These are phyloP conservation scores for Carettochelys insculpta DNA, from an alignment of 2,113 vertebrate species.

Conservation along the genomic window DNA sequence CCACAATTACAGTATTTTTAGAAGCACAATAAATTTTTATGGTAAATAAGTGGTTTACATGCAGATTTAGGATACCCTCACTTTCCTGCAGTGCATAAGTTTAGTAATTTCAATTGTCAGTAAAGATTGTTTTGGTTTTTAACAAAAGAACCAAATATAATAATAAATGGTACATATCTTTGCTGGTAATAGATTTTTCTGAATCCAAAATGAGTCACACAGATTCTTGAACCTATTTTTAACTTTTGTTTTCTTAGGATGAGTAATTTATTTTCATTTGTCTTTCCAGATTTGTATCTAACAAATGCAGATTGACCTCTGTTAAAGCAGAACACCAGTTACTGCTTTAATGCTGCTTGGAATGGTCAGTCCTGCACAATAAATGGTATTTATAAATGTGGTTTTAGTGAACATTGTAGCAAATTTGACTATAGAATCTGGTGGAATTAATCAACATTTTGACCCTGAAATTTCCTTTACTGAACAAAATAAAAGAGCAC, in stretches of 20 bases:
- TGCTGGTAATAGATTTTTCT: conserved; percentile 57
- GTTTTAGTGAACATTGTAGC: not conserved
- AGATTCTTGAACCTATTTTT: conserved; percentile 37
- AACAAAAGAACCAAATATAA: not conserved
- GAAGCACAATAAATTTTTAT: conserved; percentile 33
- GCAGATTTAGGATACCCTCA: not conserved
- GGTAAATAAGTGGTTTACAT: conserved; percentile 4
- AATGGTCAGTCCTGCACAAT: not conserved
- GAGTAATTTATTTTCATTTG: conserved; percentile 31
- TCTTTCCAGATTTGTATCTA: conserved; percentile 36
- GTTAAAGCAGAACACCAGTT: not conserved
- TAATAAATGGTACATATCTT: conserved; percentile 38
- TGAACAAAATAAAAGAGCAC: conserved; percentile 27
- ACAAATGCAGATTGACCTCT: conserved; percentile 35
- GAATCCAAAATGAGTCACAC: conserved; percentile 37
- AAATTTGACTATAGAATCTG: not conserved
- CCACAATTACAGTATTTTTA: conserved; percentile 34
- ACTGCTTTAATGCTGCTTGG: conserved; percentile 2
- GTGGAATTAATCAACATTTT: not conserved
- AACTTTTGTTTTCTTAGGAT: conserved; percentile 34
- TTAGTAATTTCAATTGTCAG: conserved; percentile 35
- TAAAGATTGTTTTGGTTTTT: conserved; percentile 9
- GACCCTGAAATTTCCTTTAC: not conserved
- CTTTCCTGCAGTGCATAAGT: conserved; percentile 5
- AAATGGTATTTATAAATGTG: not conserved